Conservation (phyloP, 2,797 vertebrate species). For the Ambastaia sidthimunki region DNA sequence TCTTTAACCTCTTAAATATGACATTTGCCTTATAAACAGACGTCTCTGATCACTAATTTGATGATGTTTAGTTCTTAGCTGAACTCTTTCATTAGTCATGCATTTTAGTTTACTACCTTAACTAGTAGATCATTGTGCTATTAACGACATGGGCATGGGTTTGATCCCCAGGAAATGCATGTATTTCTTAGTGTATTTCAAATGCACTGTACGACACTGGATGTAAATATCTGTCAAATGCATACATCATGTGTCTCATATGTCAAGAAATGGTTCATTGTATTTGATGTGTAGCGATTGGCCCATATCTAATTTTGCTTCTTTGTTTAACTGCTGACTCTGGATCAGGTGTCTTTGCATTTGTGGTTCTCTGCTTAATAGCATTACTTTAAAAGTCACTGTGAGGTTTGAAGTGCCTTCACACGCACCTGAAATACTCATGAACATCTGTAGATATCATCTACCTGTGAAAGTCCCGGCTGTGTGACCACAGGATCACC, state of each 20-base stretch:
- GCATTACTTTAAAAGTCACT: not conserved
- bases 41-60: not conserved
- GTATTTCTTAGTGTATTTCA: too few relatives aligned
- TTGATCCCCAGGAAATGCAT: too few relatives aligned
- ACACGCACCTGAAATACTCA: not conserved
- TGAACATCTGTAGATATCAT: not conserved
- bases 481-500: conserved; percentile 21
- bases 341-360: not conserved
- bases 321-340: not conserved
- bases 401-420: not conserved
- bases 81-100: too few relatives aligned
- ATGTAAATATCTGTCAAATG: too few relatives aligned
- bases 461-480: not conserved
- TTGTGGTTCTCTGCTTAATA: not conserved
- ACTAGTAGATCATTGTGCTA: not conserved
- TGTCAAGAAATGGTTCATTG: conserved; percentile 11
- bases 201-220: too few relatives aligned
- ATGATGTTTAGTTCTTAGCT: too few relatives aligned
- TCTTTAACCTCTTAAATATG: conserved; percentile 11
- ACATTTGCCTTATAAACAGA: not conserved
- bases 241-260: not conserved
- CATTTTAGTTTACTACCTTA: too few relatives aligned
- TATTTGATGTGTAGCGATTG: not conserved
- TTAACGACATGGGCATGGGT: not conserved
- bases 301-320: not conserved